Conservation (phyloP, 2,797 vertebrate genomes). For the Thripadectes ignobilis region DNA sequence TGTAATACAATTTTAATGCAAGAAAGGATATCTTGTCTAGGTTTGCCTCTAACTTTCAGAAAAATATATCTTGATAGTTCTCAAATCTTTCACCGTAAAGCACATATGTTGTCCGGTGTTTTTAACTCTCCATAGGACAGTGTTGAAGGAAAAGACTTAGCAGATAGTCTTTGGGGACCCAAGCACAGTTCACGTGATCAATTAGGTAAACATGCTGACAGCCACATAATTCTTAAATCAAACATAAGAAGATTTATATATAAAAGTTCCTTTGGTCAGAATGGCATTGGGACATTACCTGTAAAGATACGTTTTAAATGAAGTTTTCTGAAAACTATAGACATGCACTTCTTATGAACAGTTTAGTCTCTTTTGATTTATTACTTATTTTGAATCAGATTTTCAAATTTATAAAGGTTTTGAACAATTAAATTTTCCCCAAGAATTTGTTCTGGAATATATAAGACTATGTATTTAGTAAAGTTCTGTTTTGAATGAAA, state of each 20-base stretch:
- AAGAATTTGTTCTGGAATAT: neutral
- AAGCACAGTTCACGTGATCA: slow-evolving; percentile 18
- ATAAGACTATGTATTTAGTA: neutral
- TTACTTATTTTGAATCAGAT: neutral
- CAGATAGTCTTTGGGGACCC: slow-evolving; percentile 11
- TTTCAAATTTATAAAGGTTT: neutral
- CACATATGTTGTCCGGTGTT: slow-evolving; percentile 11
- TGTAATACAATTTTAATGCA: slow-evolving; percentile 1
- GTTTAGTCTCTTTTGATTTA: neutral
- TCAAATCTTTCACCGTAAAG: slow-evolving; percentile 20
- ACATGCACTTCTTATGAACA: neutral
- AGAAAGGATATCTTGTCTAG: slow-evolving; percentile 14
- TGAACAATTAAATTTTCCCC: neutral
- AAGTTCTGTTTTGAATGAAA: neutral
- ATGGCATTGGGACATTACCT: neutral
- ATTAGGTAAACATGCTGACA: slow-evolving; percentile 2
- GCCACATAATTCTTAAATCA: slow-evolving; percentile 19
- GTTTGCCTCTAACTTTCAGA: neutral
- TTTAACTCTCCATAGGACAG: slow-evolving; percentile 6
- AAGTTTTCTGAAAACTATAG: neutral
- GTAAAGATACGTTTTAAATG: neutral
- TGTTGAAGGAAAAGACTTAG: slow-evolving; percentile 40
- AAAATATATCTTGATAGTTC: slow-evolving; percentile 31
- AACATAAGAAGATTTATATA: neutral
- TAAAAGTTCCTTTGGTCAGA: neutral